Conservation (phyloP, 2,797 vertebrate species). For the Pangasius djambal region DNA sequence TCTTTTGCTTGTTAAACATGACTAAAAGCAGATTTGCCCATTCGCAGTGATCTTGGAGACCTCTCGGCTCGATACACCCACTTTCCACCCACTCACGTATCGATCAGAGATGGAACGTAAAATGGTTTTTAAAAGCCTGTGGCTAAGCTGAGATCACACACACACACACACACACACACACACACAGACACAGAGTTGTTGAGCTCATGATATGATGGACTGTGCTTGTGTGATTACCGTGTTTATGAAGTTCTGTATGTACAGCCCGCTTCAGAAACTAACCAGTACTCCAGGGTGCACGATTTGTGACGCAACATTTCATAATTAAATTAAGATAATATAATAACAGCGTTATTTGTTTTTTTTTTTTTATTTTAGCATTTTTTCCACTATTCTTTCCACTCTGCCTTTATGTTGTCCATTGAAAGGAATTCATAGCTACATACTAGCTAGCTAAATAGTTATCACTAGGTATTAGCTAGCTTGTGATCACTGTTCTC, state of each 20-base stretch:
- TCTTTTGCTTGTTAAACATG: constrained; percentile 23
- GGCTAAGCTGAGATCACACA: constrained; percentile 12
- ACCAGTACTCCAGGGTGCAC: neutral
- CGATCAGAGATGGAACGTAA: constrained; percentile 64
- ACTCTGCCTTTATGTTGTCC: too few species aligned
- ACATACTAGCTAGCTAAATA: neutral
- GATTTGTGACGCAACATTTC: neutral
- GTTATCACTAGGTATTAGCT: neutral
- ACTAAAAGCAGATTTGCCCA: constrained; percentile 13
- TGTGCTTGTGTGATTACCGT: neutral
- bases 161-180: neutral
- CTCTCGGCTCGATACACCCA: constrained; percentile 10
- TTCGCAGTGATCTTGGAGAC: neutral
- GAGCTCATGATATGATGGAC: neutral
- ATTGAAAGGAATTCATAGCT: neutral
- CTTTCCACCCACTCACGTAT: constrained; percentile 49
- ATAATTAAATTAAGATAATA: too few species aligned
- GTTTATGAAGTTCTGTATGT: constrained; percentile 5
- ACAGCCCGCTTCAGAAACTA: neutral
- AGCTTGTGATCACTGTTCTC: neutral
- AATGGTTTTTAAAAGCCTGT: constrained; percentile 53
- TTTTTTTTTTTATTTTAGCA: neutral
- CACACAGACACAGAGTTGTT: neutral
- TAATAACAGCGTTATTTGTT: neutral
- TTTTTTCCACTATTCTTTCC: neutral